phyloP scores from a whole-genome alignment of 1,140 invertebrate genomes.

The Pseudomyrmex pallidus region DNA sequence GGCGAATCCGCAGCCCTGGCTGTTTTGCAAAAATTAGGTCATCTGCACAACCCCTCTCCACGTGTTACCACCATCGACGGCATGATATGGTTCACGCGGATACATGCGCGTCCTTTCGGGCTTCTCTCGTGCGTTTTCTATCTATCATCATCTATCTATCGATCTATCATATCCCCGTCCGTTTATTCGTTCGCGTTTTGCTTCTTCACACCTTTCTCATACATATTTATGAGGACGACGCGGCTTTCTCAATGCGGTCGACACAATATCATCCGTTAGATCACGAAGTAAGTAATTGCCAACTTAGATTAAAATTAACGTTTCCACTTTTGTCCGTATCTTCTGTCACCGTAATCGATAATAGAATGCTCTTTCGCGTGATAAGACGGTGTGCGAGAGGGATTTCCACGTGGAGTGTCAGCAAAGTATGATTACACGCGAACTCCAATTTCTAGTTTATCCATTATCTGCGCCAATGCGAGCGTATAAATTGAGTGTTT shows the following conservation, averaged over 20 bases:
- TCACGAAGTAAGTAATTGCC: background rate
- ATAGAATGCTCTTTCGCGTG: slow-evolving; percentile 32
- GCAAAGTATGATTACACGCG: background rate
- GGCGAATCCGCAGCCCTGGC: slow-evolving; percentile 58
- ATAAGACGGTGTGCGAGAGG: slow-evolving; percentile 20
- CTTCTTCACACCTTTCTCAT: background rate
- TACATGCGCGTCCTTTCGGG: slow-evolving; percentile 28
- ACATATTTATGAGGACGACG: background rate
- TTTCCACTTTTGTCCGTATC: background rate
- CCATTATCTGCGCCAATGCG: background rate
- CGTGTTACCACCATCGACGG: background rate
- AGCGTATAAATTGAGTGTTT: too few relatives aligned
- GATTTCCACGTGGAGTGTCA: background rate
- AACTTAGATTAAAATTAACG: slow-evolving; percentile 3
- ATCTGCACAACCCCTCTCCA: slow-evolving; percentile 22
- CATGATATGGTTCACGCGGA: slow-evolving; percentile 30
- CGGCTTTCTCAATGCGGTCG: background rate
- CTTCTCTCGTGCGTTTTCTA: slow-evolving; percentile 10
- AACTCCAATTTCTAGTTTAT: slow-evolving; percentile 21
- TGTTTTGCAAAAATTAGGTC: slow-evolving; percentile 78
- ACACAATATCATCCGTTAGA: background rate
- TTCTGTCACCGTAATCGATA: slow-evolving; percentile 44
- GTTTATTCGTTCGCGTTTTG: background rate
- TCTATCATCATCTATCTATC: background rate
- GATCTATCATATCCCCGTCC: background rate